Evolutionary conservation across 1,140 invertebrate species (phyloP).

Genomic region (Psix sp.): DNA sequence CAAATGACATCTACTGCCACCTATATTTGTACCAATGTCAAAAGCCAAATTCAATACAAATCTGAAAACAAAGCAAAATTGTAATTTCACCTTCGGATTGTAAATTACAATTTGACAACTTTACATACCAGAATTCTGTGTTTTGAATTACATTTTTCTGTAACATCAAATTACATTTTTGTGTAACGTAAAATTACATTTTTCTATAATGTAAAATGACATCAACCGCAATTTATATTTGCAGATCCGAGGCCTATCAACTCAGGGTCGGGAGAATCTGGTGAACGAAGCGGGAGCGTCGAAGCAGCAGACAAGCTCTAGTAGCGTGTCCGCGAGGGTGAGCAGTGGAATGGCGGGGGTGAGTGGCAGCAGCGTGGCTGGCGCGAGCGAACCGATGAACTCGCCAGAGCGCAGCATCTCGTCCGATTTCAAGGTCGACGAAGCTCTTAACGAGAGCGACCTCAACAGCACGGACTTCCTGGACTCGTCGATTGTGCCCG

Average conservation of each 20-base stretch:
- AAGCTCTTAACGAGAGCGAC: slow-evolving; percentile 63
- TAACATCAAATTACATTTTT: no score
- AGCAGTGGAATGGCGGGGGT: slow-evolving; percentile 3
- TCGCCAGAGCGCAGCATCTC: slow-evolving; percentile 40
- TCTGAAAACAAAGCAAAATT: no score
- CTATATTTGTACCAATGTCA: no score
- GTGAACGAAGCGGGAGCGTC: slow-evolving; percentile 54
- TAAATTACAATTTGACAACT: no score
- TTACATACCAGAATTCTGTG: no score
- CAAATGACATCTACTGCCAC: no score
- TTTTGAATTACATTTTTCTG: no score
- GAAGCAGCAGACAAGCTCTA: slow-evolving; percentile 29
- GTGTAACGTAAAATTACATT: no score
- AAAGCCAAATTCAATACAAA: no score
- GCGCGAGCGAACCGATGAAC: slow-evolving; percentile 32
- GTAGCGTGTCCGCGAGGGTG: background rate
- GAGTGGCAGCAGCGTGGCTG: slow-evolving; percentile 1
- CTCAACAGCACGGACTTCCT: slow-evolving; percentile 64
- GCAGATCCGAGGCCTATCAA: slow-evolving; percentile 64
- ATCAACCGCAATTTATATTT: background rate
- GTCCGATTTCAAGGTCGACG: slow-evolving; percentile 64
- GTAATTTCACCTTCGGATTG: no score
- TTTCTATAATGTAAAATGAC: background rate
- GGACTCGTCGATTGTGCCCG: slow-evolving; percentile 62
- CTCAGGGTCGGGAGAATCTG: slow-evolving; percentile 67